These are phyloP conservation scores for Hirundichthys speculiger DNA, from an alignment of 2,113 vertebrate genomes.

Conservation along the genomic window DNA sequence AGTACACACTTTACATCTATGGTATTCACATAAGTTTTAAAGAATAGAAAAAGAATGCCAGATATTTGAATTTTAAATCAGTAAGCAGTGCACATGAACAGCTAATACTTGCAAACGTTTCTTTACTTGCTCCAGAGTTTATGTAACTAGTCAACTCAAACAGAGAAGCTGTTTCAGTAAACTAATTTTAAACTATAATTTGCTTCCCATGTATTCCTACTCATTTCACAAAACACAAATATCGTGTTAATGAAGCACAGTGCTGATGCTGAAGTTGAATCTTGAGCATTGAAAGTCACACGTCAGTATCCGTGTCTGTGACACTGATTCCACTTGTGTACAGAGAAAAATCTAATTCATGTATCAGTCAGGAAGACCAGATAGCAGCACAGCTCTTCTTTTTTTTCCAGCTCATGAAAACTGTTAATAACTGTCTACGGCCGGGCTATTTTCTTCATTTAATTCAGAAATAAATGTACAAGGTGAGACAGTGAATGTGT, in stretches of 20 bases:
- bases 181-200: too few species aligned
- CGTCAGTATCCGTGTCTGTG: too few species aligned
- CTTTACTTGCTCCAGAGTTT: too few species aligned
- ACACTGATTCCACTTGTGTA: neutral
- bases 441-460: neutral
- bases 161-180: too few species aligned
- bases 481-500: neutral
- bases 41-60: too few species aligned
- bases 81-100: too few species aligned
- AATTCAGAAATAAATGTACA: slow-evolving; percentile 24
- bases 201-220: neutral
- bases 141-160: too few species aligned
- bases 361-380: too few species aligned
- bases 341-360: neutral
- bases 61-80: too few species aligned
- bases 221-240: neutral
- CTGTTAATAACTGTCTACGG: neutral
- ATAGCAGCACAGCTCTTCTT: rapidly evolving
- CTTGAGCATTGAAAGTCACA: neutral
- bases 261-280: neutral
- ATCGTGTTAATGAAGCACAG: neutral
- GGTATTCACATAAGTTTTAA: too few species aligned
- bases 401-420: neutral
- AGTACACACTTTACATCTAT: too few species aligned
- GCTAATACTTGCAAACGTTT: too few species aligned